Evolutionary conservation across 2,113 vertebrate genomes (phyloP), one percentile per base, ranked within the genome.

Genomic region (Mirounga angustirostris): DNA sequence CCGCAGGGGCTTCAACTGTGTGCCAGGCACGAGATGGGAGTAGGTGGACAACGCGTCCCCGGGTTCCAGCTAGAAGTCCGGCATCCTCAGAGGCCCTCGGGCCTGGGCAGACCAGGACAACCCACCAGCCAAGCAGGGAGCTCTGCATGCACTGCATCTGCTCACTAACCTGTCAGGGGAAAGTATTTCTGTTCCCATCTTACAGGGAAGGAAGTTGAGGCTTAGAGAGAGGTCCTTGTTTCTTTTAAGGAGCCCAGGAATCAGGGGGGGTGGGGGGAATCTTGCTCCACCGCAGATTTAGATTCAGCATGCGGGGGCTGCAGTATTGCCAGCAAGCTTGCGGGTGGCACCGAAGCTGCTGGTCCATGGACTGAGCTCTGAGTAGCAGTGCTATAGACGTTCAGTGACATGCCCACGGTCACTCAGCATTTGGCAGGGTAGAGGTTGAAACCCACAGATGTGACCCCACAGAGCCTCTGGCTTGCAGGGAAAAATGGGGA

Each of bases 21-120:
- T 7, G 24, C 56, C 74, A 58, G 21, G 33, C 13, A 30, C 2
- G 2, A 19, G 50, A 63, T 10, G 30, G 18, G 73, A 50, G 24
- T 14, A 26, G 67, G 80, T 0, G 2, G 58, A 40, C 18, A 16
- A 15, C 11, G 12, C 4, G 0, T 2, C 22, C 36, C 28, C 0
- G 3, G 8, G 21, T 33, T 18, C 52, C 36, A 43, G 56, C 7
- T 4, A 12, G 24, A 69, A 21, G 22, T 1, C 43, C 36, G 0
- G 0, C 16, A 2, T n/a, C 43, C 56, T 52, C 9, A 14, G 63
- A 61, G 19, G 28, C 28, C 46, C 54, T 59, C 2, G 0, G 67
- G 28, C 16, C 30, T 18, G 15, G 43, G 7, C 56, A 82, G 69
- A 82, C 24, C 11, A 3, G 56, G 33, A 18, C 0, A 3, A 18